These are phyloP conservation scores for Halesus radiatus DNA, from an alignment of 1,140 invertebrate genomes.

Conservation along the genomic window DNA sequence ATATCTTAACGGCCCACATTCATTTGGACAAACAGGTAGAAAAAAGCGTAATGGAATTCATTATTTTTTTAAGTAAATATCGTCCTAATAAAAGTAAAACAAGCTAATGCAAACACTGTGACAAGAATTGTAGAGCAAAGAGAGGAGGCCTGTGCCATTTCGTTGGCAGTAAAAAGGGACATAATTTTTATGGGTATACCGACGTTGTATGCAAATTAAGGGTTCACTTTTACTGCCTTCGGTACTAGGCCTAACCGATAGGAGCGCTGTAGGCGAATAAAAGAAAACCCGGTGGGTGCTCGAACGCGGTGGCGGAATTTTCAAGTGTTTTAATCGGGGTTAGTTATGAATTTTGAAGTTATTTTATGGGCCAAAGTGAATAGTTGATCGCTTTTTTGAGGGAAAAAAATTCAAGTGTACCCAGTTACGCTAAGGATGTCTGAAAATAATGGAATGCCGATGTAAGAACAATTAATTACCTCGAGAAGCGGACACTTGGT, in stretches of 20 bases:
- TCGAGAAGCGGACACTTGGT: no score
- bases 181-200: constrained; percentile 53
- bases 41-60: constrained; percentile 16
- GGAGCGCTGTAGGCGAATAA: constrained; percentile 23
- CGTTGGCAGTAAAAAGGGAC: constrained; percentile 53
- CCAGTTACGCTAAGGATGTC: no score
- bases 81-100: constrained; percentile 35
- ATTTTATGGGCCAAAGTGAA: no score
- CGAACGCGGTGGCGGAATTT: not conserved
- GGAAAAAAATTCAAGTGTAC: no score
- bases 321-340: constrained; percentile 12
- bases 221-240: constrained; percentile 46
- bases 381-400: no score
- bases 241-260: constrained; percentile 18
- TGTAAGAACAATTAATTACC: no score
- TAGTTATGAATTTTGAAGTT: no score
- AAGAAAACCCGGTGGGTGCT: not conserved
- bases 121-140: not conserved
- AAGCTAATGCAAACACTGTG: constrained; percentile 31
- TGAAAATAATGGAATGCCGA: no score
- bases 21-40: constrained; percentile 2
- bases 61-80: constrained; percentile 38
- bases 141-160: constrained; percentile 27
- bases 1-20: not conserved
- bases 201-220: constrained; percentile 56